Percentiles rank a stretch among this genome's conserved stretches.
These are phyloP conservation scores for Oriolus oriolus DNA, from an alignment of 2,113 vertebrate species.

Conservation along the genomic window DNA sequence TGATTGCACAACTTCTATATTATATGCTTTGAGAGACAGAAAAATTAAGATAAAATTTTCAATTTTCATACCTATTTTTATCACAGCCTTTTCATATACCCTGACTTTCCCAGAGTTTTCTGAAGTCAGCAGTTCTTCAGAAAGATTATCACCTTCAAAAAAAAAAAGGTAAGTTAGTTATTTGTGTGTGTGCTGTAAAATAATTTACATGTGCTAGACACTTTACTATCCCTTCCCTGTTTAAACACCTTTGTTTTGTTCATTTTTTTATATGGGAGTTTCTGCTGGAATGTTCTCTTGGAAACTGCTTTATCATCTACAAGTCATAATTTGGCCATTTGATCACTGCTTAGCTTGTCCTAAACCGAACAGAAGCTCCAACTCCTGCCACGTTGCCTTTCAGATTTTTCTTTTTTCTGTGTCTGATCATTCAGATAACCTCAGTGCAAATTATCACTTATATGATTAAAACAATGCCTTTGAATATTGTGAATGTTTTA, in stretches of 20 bases:
- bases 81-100: neutral
- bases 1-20: neutral
- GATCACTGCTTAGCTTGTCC: neutral
- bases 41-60: slow-evolving; percentile 25
- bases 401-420: neutral
- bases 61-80: slow-evolving; percentile 10
- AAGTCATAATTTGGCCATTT: neutral
- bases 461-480: neutral
- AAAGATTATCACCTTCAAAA: neutral
- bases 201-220: neutral
- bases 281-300: neutral
- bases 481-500: neutral
- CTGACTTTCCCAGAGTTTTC: neutral
- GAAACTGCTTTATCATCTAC: neutral
- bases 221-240: neutral
- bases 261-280: neutral
- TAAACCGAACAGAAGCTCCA: neutral
- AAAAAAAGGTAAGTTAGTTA: neutral
- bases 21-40: neutral
- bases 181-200: neutral
- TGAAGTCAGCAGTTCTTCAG: slow-evolving; percentile 20
- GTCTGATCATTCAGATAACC: neutral
- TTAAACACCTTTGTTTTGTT: neutral
- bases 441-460: neutral
- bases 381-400: neutral